A percentile compares a stretch with the other conserved stretches of the same genome.
These are phyloP conservation scores for Macrocentrus cingulum DNA, from an alignment of 1,140 invertebrate genomes.

Conservation along the genomic window DNA sequence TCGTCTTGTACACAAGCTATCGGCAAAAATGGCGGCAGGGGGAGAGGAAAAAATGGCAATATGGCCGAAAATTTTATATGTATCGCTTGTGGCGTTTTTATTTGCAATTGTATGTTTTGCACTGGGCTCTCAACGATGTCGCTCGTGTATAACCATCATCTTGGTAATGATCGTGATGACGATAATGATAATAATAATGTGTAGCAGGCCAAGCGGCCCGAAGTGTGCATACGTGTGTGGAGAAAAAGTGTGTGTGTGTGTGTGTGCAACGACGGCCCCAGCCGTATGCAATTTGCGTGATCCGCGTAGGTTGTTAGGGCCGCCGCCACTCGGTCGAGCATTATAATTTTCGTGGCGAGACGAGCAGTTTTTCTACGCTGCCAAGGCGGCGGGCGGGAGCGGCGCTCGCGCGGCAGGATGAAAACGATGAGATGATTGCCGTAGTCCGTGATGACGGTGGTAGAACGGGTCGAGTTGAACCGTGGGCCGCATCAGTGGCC, in stretches of 20 bases:
- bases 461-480: slow-evolving; percentile 21
- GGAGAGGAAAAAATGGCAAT: no score
- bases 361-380: slow-evolving; percentile 27
- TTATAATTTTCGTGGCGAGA: slow-evolving; percentile 31
- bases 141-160: neutral
- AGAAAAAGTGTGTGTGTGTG: slow-evolving; percentile 7
- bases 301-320: slow-evolving; percentile 28
- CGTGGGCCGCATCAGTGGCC: slow-evolving; percentile 23
- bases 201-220: neutral
- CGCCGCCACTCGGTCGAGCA: slow-evolving; percentile 29
- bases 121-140: neutral
- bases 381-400: neutral
- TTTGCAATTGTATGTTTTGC: neutral
- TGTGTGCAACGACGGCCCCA: slow-evolving; percentile 25
- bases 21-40: no score
- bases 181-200: slow-evolving; percentile 15
- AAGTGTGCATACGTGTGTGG: neutral
- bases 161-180: slow-evolving; percentile 5
- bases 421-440: slow-evolving; percentile 34
- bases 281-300: slow-evolving; percentile 29
- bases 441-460: slow-evolving; percentile 23
- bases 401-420: slow-evolving; percentile 25
- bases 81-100: neutral
- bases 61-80: neutral
- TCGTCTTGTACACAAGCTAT: slow-evolving; percentile 1